Percentiles rank a stretch among this genome's conserved stretches.
Conservation (phyloP, 1,140 invertebrate genomes). For the Aphelinus atriplicis region DNA sequence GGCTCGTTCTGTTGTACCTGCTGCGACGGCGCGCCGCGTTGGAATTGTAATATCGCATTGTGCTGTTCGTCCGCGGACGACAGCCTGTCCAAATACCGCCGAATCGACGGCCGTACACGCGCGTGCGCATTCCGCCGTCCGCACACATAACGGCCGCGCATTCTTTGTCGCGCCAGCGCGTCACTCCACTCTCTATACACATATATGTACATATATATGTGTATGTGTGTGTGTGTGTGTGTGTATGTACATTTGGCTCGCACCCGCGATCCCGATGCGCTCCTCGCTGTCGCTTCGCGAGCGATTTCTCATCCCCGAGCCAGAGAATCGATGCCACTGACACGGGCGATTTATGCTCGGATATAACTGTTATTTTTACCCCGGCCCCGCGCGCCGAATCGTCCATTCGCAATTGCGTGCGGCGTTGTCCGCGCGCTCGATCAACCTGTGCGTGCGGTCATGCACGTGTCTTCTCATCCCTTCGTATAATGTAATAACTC, state of each 20-base stretch:
- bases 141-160: constrained; percentile 48
- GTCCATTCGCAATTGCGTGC: too few relatives aligned
- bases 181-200: too few relatives aligned
- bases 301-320: constrained; percentile 39
- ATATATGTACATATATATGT: too few relatives aligned
- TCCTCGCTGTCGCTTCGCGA: constrained; percentile 15
- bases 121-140: background rate
- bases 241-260: too few relatives aligned
- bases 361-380: background rate
- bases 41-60: constrained; percentile 62
- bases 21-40: constrained; percentile 48
- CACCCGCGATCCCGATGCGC: too few relatives aligned
- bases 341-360: background rate
- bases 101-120: background rate
- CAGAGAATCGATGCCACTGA: constrained; percentile 40
- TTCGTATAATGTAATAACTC: constrained; percentile 3
- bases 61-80: constrained; percentile 51
- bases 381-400: background rate
- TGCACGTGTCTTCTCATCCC: background rate
- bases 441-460: background rate
- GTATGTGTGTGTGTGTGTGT: too few relatives aligned
- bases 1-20: constrained; percentile 24
- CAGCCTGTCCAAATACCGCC: constrained; percentile 62
- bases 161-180: constrained; percentile 44
- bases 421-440: too few relatives aligned